phyloP scores from a whole-genome alignment of 2,888 invertebrate species.

The Brenthis ino region DNA sequence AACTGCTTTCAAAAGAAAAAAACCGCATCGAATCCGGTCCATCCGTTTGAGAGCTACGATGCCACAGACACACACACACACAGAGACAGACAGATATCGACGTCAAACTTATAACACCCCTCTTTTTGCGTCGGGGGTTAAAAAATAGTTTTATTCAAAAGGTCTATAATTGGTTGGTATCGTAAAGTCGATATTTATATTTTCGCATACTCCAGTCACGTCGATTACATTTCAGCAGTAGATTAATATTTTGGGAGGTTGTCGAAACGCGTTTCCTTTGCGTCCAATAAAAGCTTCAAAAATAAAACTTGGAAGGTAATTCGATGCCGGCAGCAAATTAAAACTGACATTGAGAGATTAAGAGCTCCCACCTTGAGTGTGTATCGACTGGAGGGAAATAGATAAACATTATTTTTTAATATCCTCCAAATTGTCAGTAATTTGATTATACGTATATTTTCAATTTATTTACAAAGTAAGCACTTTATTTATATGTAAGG shows the following conservation, averaged over 20 bases:
- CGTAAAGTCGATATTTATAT: too few species aligned
- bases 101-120: too few species aligned
- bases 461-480: slow-evolving; percentile 2
- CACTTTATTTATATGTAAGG: too few species aligned
- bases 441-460: slow-evolving; percentile 46
- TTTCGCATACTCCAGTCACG: background rate
- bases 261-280: slow-evolving; percentile 74
- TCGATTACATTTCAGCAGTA: slow-evolving; percentile 48
- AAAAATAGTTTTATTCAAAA: too few species aligned
- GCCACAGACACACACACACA: too few species aligned
- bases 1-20: too few species aligned
- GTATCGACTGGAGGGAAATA: slow-evolving; percentile 56
- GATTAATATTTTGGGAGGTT: slow-evolving; percentile 57
- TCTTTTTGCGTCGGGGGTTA: too few species aligned
- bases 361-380: slow-evolving; percentile 63
- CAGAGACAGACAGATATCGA: too few species aligned
- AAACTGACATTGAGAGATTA: slow-evolving; percentile 81
- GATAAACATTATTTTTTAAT: slow-evolving; percentile 48
- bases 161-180: too few species aligned
- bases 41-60: too few species aligned
- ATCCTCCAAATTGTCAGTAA: slow-evolving; percentile 48
- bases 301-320: slow-evolving; percentile 78
- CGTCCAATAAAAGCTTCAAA: slow-evolving; percentile 62
- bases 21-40: too few species aligned
- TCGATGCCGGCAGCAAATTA: slow-evolving; percentile 77